Evolutionary conservation across 2,797 vertebrate species (phyloP), one percentile per base, ranked within the genome.

Genomic region (Macroramphosus scolopax): DNA sequence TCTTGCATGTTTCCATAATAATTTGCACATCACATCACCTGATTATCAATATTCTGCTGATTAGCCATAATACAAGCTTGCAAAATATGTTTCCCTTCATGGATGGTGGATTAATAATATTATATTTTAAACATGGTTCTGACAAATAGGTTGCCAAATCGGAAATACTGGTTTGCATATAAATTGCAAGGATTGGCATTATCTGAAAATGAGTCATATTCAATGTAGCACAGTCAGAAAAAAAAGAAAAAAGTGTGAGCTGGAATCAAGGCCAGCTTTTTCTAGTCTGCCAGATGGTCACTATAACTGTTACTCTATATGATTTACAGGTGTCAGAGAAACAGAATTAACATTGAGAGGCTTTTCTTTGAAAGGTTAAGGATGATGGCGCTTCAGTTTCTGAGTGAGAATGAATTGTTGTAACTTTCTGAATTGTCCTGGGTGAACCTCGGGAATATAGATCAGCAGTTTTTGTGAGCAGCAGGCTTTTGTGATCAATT

Each of bases 401-500:
- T 66, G 58, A 83, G 64, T 72, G 63, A 72, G 41, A 68, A 56
- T 76, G 72, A 84, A 82, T 80, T 78, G 82, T 68, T 78, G 68
- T 52, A 55, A 63, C 57, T 81, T 80, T 78, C 72, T 56, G 56
- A 70, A 32, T 53, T 38, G 49, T 75, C 51, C 60, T 58, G 51
- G 60, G 64, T 69, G 80, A 84, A 84, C 61, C 60, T 58, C 4
- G 11, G 37, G 47, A 67, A 61, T 55, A 68, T 53, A 83, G 77
- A 82, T 81, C 74, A 74, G 57, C 61, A 53, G 39, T n/a, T n/a
- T n/a, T n/a, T n/a, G n/a, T n/a, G n/a, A n/a, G n/a, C n/a, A n/a
- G 65, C 67, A 51, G 68, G 49, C 66, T 68, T 68, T 74, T 70
- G 75, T 85, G 75, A 85, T 81, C 61, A 64, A 59, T 51, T 22